These are phyloP conservation scores for Cyphomyrus plagiostoma DNA, from an alignment of 2,113 vertebrate genomes.

Conservation along the genomic window DNA sequence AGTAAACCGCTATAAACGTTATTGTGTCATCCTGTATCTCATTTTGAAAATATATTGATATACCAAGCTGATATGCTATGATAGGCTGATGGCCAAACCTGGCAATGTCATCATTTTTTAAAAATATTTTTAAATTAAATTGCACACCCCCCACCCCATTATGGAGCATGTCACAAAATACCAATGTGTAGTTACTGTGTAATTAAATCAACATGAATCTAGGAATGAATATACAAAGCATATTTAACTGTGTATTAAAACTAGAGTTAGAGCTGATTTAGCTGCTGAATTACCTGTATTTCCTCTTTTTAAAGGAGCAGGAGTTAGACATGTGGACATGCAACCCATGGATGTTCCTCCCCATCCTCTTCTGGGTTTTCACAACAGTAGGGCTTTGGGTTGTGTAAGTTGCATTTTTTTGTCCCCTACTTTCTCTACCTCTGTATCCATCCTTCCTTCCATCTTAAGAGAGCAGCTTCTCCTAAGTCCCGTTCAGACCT, in stretches of 20 bases:
- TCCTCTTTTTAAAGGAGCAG: not conserved
- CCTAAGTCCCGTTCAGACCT: not conserved
- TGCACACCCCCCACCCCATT: not conserved
- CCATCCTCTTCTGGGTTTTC: conserved; percentile 69
- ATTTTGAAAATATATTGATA: not conserved
- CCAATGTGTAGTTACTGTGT: not conserved
- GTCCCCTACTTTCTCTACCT: not conserved
- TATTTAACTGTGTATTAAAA: not conserved
- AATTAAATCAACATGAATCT: not conserved
- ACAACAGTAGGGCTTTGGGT: conserved; percentile 79
- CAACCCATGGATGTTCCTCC: conserved; percentile 81
- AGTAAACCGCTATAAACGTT: not conserved
- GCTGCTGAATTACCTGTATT: not conserved
- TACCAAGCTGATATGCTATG: not conserved
- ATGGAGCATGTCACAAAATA: not conserved
- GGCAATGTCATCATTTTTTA: not conserved
- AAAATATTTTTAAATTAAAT: not conserved
- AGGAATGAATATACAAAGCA: not conserved
- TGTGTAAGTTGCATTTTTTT: conserved; percentile 68
- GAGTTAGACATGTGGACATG: conserved; percentile 56
- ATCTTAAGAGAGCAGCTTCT: not conserved
- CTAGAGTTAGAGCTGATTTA: not conserved
- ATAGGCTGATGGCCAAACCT: not conserved
- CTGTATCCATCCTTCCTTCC: not conserved
- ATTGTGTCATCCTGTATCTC: not conserved